phyloP scores from a whole-genome alignment of 2,113 vertebrate genomes.

The Spilogale gracilis region DNA sequence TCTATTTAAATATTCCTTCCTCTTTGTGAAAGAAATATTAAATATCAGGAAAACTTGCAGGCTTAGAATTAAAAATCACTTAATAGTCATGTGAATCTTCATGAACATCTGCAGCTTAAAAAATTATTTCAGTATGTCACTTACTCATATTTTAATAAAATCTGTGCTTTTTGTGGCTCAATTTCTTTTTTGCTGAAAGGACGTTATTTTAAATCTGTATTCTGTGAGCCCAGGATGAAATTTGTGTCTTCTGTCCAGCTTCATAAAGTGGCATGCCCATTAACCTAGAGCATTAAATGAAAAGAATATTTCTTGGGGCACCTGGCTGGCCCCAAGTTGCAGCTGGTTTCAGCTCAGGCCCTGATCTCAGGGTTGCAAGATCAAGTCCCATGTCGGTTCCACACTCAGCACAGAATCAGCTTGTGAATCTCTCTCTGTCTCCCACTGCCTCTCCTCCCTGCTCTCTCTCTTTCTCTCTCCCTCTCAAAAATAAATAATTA shows the following conservation, averaged over 20 bases:
- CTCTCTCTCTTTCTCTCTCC: neutral
- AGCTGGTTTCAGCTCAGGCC: neutral
- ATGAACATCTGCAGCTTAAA: neutral
- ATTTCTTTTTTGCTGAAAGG: slow-evolving; percentile 61
- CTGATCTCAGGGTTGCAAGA: neutral
- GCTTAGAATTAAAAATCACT: neutral
- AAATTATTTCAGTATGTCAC: neutral
- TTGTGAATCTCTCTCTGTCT: neutral
- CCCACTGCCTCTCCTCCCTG: neutral
- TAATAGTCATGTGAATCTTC: neutral
- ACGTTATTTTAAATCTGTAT: slow-evolving; percentile 53
- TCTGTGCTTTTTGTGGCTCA: neutral
- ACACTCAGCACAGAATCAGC: neutral
- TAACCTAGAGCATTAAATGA: slow-evolving; percentile 34
- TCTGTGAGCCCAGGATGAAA: slow-evolving; percentile 15
- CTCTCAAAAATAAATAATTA: neutral
- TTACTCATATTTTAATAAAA: slow-evolving; percentile 60
- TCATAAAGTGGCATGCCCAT: slow-evolving; percentile 12
- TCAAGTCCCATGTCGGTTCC: neutral
- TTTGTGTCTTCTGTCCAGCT: slow-evolving; percentile 28
- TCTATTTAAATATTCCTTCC: neutral
- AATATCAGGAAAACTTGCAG: slow-evolving; percentile 32
- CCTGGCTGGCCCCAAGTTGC: neutral
- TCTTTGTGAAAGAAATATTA: slow-evolving; percentile 7
- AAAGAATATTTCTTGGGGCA: neutral